phyloP scores from a whole-genome alignment of 2,797 vertebrate species.

The Naso thynnoides region DNA sequence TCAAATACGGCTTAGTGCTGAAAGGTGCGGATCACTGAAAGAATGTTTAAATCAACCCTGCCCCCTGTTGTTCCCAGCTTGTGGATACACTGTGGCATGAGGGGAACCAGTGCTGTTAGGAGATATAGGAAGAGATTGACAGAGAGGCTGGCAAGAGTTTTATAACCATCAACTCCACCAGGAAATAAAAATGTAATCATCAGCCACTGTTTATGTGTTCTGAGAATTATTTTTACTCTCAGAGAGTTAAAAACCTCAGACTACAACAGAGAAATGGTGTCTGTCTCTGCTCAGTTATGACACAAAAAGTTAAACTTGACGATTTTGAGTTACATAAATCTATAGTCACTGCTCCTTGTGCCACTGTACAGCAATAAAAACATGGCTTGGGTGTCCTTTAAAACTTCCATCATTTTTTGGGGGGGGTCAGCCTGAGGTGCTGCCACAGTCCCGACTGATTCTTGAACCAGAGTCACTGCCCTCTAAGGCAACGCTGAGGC shows the following conservation, averaged over 20 bases:
- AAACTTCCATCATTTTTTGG: constrained; percentile 28
- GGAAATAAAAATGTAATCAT: not conserved
- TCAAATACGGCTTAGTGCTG: constrained; percentile 60
- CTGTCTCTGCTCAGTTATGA: not conserved
- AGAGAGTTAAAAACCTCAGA: not conserved
- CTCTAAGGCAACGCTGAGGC: constrained; percentile 48
- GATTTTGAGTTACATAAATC: constrained; percentile 11
- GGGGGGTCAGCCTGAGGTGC: not conserved
- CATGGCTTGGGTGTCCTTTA: constrained; percentile 17
- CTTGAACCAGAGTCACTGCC: constrained; percentile 34
- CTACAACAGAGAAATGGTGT: not conserved
- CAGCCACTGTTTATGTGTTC: constrained; percentile 3
- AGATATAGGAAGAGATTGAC: not conserved
- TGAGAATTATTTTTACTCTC: not conserved
- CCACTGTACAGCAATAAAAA: constrained; percentile 12
- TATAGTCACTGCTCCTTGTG: constrained; percentile 19
- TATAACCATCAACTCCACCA: not conserved
- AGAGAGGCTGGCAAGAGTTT: not conserved
- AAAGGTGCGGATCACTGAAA: constrained; percentile 47
- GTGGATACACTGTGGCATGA: constrained; percentile 41
- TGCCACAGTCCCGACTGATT: constrained; percentile 14
- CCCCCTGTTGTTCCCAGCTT: constrained; percentile 60
- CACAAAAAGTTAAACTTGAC: not conserved
- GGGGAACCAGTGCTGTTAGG: not conserved
- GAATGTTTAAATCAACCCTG: constrained; percentile 70